Conservation (phyloP, 2,113 vertebrate species). For the Actenoides lindsayi region DNA sequence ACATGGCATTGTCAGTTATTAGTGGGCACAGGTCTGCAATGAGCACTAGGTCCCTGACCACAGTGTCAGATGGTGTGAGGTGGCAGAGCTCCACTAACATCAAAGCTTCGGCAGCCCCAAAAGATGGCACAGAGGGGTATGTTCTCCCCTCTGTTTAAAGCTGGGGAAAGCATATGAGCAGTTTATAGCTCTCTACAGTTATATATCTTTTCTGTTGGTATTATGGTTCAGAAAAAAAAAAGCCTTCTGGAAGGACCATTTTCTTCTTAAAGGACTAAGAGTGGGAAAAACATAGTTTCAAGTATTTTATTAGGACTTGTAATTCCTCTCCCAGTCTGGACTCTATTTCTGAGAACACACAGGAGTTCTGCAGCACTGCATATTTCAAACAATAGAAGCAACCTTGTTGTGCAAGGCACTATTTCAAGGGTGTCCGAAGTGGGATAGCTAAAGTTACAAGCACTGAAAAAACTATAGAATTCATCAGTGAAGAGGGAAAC, state of each 20-base stretch:
- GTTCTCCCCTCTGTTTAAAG: background rate
- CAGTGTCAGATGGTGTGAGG: background rate
- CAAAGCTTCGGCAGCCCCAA: background rate
- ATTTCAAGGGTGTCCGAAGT: background rate
- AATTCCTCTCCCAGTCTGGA: background rate
- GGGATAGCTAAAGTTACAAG: background rate
- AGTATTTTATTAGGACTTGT: background rate
- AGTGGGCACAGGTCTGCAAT: background rate
- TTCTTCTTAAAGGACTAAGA: background rate
- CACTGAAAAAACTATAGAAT: background rate
- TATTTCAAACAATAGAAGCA: background rate
- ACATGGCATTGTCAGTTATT: background rate
- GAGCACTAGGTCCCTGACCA: accelerated
- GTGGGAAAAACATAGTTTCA: background rate
- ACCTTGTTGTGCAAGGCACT: background rate
- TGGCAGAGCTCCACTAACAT: background rate
- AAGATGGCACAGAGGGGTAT: background rate
- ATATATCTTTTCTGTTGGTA: background rate
- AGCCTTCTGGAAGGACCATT: background rate
- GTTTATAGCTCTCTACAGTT: background rate
- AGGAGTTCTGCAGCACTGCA: background rate
- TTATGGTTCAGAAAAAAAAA: background rate
- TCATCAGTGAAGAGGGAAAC: background rate
- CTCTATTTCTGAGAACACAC: background rate
- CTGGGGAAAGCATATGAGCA: background rate